Evolutionary conservation across 2,888 invertebrate genomes (phyloP), one percentile per base, ranked within the genome.

Genomic region (Mythimna impura): DNA sequence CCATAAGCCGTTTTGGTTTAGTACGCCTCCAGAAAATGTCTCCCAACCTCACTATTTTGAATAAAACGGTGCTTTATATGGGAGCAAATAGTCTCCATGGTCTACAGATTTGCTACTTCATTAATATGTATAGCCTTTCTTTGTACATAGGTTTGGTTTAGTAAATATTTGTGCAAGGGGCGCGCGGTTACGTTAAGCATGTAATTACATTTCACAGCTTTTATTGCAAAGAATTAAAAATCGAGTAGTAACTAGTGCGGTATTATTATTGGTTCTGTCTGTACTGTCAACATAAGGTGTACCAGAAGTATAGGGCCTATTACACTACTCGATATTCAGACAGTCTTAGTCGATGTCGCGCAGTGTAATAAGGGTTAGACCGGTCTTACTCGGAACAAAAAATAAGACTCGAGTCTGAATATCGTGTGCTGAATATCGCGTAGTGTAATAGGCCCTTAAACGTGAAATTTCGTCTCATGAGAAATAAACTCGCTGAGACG

Each of bases 21-120:
- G 25, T 64, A 36, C 52, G 64, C n/a, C 22, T 60, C 57, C 54
- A 67, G 47, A 57, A 60, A 78, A 65, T 71, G 65, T 50, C 71
- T 54, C 22, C 58, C 25, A 73, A 66, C 68, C 79, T 62, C 36
- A 43, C 61, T 67, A 67, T 65, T 79, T 79, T 71, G 76, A 80
- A 76, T 80, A 80, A 80, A 80, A 71, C 50, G 25, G 67, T 63
- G 43, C 71, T 80, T 76, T 80, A 80, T 80, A 80, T 76, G 80
- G 22, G 68, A 76, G 66, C 76, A 80, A 80, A 81, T 80, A 76
- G 66, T 66, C 68, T 30, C 47, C 68, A 66, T 71, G 61, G 76
- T 81, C 71, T 71, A 68, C 58, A 76, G 80, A 80, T 71, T 76
- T 80, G 68, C 60, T 66, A 40, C 71, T 80, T 76, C 80, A 80